These are phyloP conservation scores for Scaeva pyrastri DNA, from an alignment of 2,888 invertebrate species.

Conservation along the genomic window DNA sequence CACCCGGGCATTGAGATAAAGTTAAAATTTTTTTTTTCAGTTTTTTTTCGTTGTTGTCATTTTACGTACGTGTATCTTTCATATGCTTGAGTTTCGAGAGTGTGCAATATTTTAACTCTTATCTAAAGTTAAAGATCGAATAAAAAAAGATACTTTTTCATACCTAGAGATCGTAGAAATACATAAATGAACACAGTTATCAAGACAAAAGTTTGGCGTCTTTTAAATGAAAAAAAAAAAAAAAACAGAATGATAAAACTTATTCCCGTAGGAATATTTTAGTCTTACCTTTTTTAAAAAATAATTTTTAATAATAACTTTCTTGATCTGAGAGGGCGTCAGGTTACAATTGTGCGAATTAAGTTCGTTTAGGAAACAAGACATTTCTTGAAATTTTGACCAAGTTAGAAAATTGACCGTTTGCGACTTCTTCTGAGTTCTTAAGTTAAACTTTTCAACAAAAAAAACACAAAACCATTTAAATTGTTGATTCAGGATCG, in stretches of 20 bases:
- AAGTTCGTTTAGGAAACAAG: too few relatives aligned
- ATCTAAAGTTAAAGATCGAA: constrained; percentile 12
- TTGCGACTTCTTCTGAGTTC: too few relatives aligned
- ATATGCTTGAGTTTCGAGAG: not conserved
- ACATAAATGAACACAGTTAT: not conserved
- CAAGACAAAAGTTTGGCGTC: constrained; percentile 18
- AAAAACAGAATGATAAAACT: too few relatives aligned
- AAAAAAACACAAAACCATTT: too few relatives aligned
- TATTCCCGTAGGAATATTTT: not conserved
- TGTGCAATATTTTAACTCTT: constrained; percentile 37
- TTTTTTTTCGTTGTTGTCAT: not conserved
- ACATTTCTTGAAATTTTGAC: too few relatives aligned
- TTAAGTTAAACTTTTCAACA: too few relatives aligned
- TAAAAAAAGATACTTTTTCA: constrained; percentile 19
- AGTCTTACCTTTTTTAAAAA: not conserved
- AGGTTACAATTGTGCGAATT: too few relatives aligned
- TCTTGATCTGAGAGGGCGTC: too few relatives aligned
- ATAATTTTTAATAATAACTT: not conserved
- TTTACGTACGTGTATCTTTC: not conserved
- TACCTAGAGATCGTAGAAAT: not conserved
- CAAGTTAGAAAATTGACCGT: too few relatives aligned
- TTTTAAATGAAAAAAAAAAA: constrained; percentile 4
- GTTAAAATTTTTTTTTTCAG: constrained; percentile 11
- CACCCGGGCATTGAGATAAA: constrained; percentile 11
- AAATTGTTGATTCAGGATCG: too few relatives aligned